phyloP scores from a whole-genome alignment of 2,113 vertebrate genomes.

The Takifugu flavidus region DNA sequence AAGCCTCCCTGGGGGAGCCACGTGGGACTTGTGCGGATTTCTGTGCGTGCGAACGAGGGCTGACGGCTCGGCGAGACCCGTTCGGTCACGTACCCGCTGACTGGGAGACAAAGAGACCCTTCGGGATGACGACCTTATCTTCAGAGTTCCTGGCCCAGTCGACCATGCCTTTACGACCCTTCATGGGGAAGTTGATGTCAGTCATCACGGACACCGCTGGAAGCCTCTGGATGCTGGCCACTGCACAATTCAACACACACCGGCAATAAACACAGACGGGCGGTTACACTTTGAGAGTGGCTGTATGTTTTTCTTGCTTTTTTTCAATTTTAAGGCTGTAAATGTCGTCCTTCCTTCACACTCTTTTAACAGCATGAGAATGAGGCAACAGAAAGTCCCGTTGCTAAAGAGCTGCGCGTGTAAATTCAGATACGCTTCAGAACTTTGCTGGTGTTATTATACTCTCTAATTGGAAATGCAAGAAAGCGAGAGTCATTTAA shows the following conservation, averaged over 20 bases:
- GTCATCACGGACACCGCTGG: constrained; percentile 95
- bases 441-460: too few species aligned
- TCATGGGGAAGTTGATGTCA: constrained; percentile 99
- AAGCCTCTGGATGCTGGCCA: constrained; percentile 98
- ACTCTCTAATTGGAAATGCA: too few species aligned
- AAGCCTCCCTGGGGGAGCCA: constrained; percentile 2
- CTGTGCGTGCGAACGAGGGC: too few species aligned
- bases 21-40: not conserved
- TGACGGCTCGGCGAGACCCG: constrained; percentile 17
- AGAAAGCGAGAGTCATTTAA: too few species aligned
- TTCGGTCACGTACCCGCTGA: constrained; percentile 83
- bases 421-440: too few species aligned
- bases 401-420: too few species aligned
- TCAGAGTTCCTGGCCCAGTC: constrained; percentile 99
- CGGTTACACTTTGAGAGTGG: not conserved
- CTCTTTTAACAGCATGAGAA: too few species aligned
- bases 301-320: too few species aligned
- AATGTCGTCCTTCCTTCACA: too few species aligned
- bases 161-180: constrained; percentile 98
- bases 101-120: constrained; percentile 92
- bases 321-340: too few species aligned
- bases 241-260: constrained; percentile 69
- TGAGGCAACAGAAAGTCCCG: too few species aligned
- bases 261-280: constrained; percentile 19
- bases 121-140: constrained; percentile 96